Conservation (phyloP, 2,113 vertebrate species). For the Callipepla californica region DNA sequence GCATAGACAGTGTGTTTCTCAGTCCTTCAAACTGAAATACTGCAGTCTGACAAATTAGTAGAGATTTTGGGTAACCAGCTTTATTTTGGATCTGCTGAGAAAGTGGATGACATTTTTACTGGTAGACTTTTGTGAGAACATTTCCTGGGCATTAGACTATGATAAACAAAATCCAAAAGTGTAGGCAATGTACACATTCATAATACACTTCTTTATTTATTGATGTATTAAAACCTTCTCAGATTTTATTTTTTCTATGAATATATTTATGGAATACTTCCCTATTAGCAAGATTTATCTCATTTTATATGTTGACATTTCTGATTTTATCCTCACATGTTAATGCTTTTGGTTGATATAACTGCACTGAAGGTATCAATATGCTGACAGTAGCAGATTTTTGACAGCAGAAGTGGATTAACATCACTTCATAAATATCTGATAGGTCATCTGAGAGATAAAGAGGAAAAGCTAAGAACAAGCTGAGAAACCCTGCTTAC, state of each 20-base stretch:
- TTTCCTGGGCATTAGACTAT: background rate
- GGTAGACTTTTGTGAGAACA: background rate
- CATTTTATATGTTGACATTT: background rate
- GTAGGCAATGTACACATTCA: background rate
- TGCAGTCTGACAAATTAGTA: background rate
- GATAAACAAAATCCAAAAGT: background rate
- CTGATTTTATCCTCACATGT: background rate
- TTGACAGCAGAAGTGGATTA: background rate
- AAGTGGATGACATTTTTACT: background rate
- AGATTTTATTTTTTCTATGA: background rate
- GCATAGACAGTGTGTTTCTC: background rate
- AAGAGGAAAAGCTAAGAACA: background rate
- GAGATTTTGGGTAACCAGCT: background rate
- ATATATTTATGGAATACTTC: background rate
- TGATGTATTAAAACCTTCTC: background rate
- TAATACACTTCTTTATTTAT: background rate
- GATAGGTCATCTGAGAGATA: conserved; percentile 6
- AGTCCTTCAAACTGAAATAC: background rate
- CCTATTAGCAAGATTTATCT: background rate
- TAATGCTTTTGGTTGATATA: background rate
- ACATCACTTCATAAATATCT: conserved; percentile 1
- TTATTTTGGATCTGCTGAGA: background rate
- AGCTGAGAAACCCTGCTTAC: background rate
- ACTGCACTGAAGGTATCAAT: background rate
- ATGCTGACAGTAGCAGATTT: conserved; percentile 31